Percentiles rank a stretch among this genome's conserved stretches.
Conservation (phyloP, 2,888 invertebrate species). For the Cyrtodaria siliqua region DNA sequence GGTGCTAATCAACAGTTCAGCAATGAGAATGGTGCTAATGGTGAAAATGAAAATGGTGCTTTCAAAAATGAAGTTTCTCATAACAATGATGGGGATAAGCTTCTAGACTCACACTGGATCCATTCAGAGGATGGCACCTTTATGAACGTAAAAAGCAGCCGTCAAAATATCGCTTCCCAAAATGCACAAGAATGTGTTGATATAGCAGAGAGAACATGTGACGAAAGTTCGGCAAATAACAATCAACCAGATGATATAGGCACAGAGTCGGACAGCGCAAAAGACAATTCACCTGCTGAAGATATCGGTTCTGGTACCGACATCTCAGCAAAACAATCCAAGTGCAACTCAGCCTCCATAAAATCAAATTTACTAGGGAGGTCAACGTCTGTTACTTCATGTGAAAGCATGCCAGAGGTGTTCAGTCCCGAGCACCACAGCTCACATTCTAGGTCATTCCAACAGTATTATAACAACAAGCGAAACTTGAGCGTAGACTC, state of each 20-base stretch:
- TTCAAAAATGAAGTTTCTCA: too few species aligned
- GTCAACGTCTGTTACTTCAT: constrained; percentile 5
- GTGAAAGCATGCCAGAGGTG: constrained; percentile 17
- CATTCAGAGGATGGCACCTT: too few species aligned
- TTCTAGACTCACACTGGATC: too few species aligned
- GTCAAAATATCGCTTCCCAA: too few species aligned
- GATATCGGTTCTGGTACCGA: too few species aligned
- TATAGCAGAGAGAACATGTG: not conserved
- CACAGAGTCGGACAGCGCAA: too few species aligned
- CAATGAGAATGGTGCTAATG: not conserved
- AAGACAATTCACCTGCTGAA: too few species aligned
- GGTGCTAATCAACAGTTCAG: not conserved
- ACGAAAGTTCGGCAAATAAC: not conserved
- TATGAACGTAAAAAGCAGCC: too few species aligned
- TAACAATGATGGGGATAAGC: too few species aligned
- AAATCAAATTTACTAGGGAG: not conserved
- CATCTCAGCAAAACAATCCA: not conserved
- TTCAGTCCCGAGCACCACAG: constrained; percentile 12
- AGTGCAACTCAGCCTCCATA: too few species aligned
- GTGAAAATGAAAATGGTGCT: constrained; percentile 16
- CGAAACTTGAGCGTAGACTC: constrained; percentile 46
- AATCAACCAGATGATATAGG: too few species aligned
- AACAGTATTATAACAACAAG: constrained; percentile 65
- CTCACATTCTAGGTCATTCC: constrained; percentile 48
- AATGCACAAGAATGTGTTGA: not conserved